A percentile compares a stretch with the other conserved stretches of the same genome.
phyloP scores from a whole-genome alignment of 2,888 invertebrate species.

The Laothoe populi region DNA sequence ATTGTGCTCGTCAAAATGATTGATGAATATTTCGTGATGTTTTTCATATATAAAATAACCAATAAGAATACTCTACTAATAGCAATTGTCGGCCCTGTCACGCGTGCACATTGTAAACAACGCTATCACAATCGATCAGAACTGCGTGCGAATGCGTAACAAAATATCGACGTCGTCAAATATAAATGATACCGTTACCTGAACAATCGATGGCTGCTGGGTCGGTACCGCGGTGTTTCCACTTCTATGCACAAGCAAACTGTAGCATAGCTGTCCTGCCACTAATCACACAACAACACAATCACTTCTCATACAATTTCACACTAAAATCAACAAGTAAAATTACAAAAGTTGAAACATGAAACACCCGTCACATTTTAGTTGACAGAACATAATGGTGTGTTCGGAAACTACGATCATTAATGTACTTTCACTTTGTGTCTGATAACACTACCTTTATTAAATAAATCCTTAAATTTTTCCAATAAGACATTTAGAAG shows the following conservation, averaged over 20 bases:
- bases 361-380: slow-evolving; percentile 74
- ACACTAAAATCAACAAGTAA: slow-evolving; percentile 80
- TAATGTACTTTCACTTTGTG: slow-evolving; percentile 25
- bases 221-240: slow-evolving; percentile 50
- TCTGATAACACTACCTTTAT: too few relatives aligned
- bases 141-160: slow-evolving; percentile 49
- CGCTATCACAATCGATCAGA: slow-evolving; percentile 47
- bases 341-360: slow-evolving; percentile 71
- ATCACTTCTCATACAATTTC: slow-evolving; percentile 62
- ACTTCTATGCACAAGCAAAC: slow-evolving; percentile 49
- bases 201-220: slow-evolving; percentile 58
- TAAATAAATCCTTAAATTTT: too few relatives aligned
- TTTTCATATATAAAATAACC: background rate
- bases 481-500: too few relatives aligned
- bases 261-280: slow-evolving; percentile 64
- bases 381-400: slow-evolving; percentile 47
- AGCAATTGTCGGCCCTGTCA: slow-evolving; percentile 32
- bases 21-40: background rate
- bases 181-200: slow-evolving; percentile 82
- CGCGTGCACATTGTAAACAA: slow-evolving; percentile 30
- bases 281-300: slow-evolving; percentile 54
- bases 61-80: background rate
- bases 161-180: slow-evolving; percentile 75
- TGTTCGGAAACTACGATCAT: slow-evolving; percentile 40
- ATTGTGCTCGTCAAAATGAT: slow-evolving; percentile 21